Base-by-base conservation (phyloP, 1,140 invertebrate genomes). In the Wiebesia pumilae region DNA sequence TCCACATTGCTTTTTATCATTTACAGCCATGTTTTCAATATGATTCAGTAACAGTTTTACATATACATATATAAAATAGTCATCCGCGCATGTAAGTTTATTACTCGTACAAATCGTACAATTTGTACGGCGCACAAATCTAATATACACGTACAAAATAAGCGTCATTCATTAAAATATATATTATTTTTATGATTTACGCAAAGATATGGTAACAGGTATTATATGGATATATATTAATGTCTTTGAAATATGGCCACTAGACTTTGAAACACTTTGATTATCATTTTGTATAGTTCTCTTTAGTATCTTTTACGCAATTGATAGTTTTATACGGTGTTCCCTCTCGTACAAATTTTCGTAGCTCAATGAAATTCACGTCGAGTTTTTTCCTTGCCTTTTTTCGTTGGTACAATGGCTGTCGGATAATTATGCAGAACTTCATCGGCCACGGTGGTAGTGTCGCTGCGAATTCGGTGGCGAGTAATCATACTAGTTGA, bases 401-500 rank as follows among this genome's bases (percentile, higher is more conserved):
- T n/a, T 27, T 30, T 67, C 24, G 62, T 78, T 54, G 35, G 19
- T 27, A 47, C n/a, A 75, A 2, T 30, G 30, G 75, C 67, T 40
- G 54, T 67, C 69, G 33, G 24, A 24, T 40, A n/a, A 78, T 78
- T 58, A 1, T 24, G 9, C 24, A 3, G 35, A 58, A 51, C 73
- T 78, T 84, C 84, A 86, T 77, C 85, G 54, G 12, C 85, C 85
- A 71, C 69, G 71, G 80, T 69, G 38, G 71, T 86, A 82, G 54
- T 82, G 54, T 54, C 35, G 80, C 24, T 86, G 79, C 9, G 43
- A 71, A 88, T 89, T 87, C 82, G 89, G 89, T 88, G 88, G 87
- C 77, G 78, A 65, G 83, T 92, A 91, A 87, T 91, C 89, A 83
- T 91, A 92, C 91, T 90, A 90, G 85, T 90, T 84, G 89, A 88